phyloP scores from a whole-genome alignment of 2,797 vertebrate genomes.

The Neoniphon sammara region DNA sequence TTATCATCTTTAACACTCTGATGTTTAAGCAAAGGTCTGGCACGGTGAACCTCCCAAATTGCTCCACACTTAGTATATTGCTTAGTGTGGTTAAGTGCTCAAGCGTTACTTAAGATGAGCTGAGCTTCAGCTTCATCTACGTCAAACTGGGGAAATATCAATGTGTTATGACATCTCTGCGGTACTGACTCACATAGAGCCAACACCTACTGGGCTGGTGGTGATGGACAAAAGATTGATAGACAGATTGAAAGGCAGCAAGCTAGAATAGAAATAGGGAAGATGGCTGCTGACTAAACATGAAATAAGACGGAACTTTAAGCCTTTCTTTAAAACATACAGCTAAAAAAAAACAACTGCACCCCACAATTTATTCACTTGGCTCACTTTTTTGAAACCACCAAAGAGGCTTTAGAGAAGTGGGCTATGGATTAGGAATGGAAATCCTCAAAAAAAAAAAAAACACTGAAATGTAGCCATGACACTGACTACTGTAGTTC shows the following conservation, averaged over 20 bases:
- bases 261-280: slow-evolving; percentile 27
- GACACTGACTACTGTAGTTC: too few species aligned
- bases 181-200: slow-evolving; percentile 53
- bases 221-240: slow-evolving; percentile 13
- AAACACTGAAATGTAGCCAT: too few species aligned
- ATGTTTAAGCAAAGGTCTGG: neutral
- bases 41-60: neutral
- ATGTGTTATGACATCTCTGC: slow-evolving; percentile 37
- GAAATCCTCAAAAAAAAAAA: too few species aligned
- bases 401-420: too few species aligned
- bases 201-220: slow-evolving; percentile 41
- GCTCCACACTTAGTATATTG: neutral
- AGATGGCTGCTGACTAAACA: slow-evolving; percentile 33
- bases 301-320: slow-evolving; percentile 31
- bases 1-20: neutral
- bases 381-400: neutral
- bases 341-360: too few species aligned
- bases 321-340: slow-evolving; percentile 14
- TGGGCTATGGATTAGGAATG: too few species aligned
- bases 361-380: neutral
- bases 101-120: neutral
- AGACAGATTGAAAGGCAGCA: neutral
- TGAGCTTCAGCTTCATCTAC: neutral
- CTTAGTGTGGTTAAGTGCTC: neutral
- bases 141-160: slow-evolving; percentile 16